Evolutionary conservation across 2,113 vertebrate species (phyloP).

Genomic region (Alectura lathami): DNA sequence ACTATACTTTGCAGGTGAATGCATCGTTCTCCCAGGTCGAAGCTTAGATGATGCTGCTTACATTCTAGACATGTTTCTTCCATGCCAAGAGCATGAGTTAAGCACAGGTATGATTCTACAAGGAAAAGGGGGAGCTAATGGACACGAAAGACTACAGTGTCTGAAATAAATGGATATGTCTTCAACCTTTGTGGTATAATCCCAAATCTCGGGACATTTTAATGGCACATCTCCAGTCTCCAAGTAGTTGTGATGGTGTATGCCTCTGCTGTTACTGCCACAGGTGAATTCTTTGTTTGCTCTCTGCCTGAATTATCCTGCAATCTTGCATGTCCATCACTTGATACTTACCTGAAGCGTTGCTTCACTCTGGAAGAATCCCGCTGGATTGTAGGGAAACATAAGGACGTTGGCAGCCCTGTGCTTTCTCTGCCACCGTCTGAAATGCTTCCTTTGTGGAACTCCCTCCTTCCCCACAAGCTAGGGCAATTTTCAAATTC

Average conservation of each 20-base stretch:
- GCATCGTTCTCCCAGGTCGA: neutral
- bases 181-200: neutral
- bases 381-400: neutral
- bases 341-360: neutral
- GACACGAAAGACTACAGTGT: neutral
- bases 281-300: neutral
- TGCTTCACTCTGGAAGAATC: neutral
- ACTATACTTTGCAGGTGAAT: neutral
- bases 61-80: neutral
- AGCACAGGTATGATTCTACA: neutral
- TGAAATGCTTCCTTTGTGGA: neutral
- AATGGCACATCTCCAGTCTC: neutral
- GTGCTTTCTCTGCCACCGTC: neutral
- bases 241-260: neutral
- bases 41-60: neutral
- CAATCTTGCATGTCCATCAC: neutral
- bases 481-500: neutral
- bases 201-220: neutral
- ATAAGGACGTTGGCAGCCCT: neutral
- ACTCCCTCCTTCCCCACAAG: neutral
- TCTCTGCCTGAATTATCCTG: neutral
- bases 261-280: neutral
- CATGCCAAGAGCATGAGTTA: neutral
- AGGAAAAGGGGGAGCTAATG: neutral
- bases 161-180: neutral